Base-by-base conservation (phyloP, 2,113 vertebrate species). In the Desmodus rotundus region DNA sequence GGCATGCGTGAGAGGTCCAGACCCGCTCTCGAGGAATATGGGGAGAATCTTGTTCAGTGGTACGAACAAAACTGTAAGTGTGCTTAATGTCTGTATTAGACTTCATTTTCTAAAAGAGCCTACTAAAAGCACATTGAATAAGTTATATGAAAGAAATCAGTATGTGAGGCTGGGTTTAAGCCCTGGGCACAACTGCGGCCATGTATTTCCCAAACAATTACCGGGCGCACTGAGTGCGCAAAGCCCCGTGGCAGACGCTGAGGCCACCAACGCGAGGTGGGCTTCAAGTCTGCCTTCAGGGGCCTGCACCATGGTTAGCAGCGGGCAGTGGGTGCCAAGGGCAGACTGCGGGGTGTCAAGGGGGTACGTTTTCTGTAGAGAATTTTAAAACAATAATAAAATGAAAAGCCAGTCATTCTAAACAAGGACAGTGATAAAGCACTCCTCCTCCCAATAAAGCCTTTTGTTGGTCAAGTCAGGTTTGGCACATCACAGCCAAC, bases 391-490 rank as follows among this genome's bases (percentile, higher is more conserved):
- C 16, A 56, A 41, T 47, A 47, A 56, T 43, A 50, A 22, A 78
- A 65, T 16, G 43, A 67, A 93, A 80, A 84, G 7, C 11, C 45
- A 43, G 50, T 68, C 36, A 77, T 77, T 92, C 50, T 72, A 89
- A 97, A 80, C 8, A 91, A 24, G 52, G 68, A 41, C 3, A 72
- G 8, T 70, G 41, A 90, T 67, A 90, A 97, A 89, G 90, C 47
- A 65, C 17, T 43, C 4, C 15, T 76, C 45, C 56, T 93, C 24
- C 20, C 47, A 24, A 50, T 45, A 81, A 52, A 54, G 24, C 26
- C 28, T 72, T 89, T 38, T 45, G 22, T 47, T 52, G 63, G 4
- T 80, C 61, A 80, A 83, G 13, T 56, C 22, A 33, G 12, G 11
- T 5, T 54, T 85, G 70, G 5, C 11, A 16, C 81, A 86, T 15